Conservation (phyloP, 2,113 vertebrate species). For the Scolopax mira region DNA sequence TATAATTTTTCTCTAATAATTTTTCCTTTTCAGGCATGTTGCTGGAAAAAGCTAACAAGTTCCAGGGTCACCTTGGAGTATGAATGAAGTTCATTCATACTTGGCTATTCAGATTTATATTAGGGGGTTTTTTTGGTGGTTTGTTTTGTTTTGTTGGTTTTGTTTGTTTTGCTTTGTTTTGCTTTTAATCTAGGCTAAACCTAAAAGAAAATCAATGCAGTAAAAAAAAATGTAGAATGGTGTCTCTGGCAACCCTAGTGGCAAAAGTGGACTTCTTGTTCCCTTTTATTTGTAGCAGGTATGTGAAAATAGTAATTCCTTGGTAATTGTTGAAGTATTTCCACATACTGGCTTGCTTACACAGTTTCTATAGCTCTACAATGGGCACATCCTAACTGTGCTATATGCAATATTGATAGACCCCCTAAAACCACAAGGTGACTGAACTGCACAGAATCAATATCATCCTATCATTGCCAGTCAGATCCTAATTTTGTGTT, state of each 20-base stretch:
- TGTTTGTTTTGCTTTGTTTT: no score
- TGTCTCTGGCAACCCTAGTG: neutral
- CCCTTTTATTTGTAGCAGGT: neutral
- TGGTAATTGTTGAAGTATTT: neutral
- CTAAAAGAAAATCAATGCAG: neutral
- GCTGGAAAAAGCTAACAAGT: neutral
- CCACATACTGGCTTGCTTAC: neutral
- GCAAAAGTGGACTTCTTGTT: neutral
- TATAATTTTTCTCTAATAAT: neutral
- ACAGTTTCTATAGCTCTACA: neutral
- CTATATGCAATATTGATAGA: neutral
- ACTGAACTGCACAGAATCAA: neutral
- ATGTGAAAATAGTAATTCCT: neutral
- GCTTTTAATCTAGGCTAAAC: neutral
- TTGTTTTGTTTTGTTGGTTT: neutral
- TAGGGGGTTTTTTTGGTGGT: neutral
- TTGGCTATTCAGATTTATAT: neutral
- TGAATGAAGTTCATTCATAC: neutral
- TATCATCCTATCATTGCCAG: accelerated
- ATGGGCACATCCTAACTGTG: neutral
- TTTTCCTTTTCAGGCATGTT: neutral
- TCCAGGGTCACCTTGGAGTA: neutral
- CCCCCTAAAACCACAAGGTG: neutral
- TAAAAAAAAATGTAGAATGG: neutral
- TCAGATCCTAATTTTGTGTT: neutral